A percentile compares a stretch with the other conserved stretches of the same genome.
Evolutionary conservation across 2,797 vertebrate species (phyloP).

Genomic region (Lepilemur ruficaudatus): DNA sequence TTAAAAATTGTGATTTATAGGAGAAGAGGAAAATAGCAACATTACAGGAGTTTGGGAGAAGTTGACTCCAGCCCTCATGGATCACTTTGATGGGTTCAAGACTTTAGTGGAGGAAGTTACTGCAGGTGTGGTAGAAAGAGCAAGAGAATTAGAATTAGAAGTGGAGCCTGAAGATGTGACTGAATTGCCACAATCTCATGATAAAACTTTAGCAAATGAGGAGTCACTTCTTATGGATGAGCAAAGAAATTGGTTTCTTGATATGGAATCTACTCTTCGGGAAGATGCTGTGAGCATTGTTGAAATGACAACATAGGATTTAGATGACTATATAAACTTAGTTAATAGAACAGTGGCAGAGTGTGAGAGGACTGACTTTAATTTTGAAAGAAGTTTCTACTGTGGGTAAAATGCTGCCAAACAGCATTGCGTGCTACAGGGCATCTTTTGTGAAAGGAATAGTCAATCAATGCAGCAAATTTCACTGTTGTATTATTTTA

Average conservation of each 20-base stretch:
- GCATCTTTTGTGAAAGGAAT: not conserved
- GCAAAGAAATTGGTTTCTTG: not conserved
- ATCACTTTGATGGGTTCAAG: not conserved
- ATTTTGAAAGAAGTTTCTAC: not conserved
- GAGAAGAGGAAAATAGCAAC: not conserved
- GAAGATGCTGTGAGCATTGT: not conserved
- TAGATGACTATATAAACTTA: not conserved
- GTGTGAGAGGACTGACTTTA: not conserved
- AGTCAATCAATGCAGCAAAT: not conserved
- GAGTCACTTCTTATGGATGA: not conserved
- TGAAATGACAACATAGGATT: not conserved
- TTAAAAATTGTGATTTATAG: not conserved
- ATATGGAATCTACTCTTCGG: not conserved
- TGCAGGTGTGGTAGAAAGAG: not conserved
- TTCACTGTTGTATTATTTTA: not conserved
- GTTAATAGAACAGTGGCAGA: not conserved
- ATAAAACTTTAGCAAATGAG: not conserved
- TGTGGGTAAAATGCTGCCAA: not conserved
- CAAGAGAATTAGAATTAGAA: not conserved
- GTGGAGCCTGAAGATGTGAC: not conserved
- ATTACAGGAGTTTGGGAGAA: not conserved
- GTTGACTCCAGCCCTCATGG: not conserved
- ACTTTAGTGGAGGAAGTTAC: not conserved
- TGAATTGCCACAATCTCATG: not conserved
- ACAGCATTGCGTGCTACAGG: not conserved